A percentile compares a stretch with the other conserved stretches of the same genome.
Conservation (phyloP, 2,797 vertebrate genomes). For the Micromesistius poutassou region DNA sequence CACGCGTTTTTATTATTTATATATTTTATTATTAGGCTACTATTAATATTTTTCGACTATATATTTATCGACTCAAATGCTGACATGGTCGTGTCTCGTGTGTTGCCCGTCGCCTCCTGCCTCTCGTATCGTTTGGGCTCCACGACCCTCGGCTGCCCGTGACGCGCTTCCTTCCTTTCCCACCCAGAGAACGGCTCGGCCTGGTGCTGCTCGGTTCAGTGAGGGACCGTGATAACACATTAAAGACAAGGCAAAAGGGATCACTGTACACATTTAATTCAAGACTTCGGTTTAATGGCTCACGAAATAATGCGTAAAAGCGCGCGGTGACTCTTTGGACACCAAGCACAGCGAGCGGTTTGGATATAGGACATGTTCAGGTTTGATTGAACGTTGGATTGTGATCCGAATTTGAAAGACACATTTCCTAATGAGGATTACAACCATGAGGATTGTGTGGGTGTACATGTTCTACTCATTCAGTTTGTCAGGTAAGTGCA, state of each 20-base stretch:
- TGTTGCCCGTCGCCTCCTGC: not conserved
- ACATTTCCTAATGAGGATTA: conserved; percentile 40
- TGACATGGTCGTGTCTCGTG: not conserved
- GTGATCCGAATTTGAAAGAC: conserved; percentile 19
- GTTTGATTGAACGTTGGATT: conserved; percentile 6
- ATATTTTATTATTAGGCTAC: too few species aligned
- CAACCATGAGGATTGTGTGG: conserved; percentile 53
- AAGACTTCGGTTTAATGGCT: not conserved
- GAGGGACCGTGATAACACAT: not conserved
- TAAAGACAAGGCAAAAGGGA: not conserved
- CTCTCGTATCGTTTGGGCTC: conserved; percentile 43
- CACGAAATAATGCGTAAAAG: conserved; percentile 63
- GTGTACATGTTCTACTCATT: conserved; percentile 54
- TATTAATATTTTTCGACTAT: too few species aligned
- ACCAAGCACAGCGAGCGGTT: conserved; percentile 17
- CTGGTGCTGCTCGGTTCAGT: not conserved
- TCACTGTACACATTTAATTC: not conserved
- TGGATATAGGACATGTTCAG: conserved; percentile 41
- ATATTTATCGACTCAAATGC: too few species aligned
- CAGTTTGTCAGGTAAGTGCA: conserved; percentile 65
- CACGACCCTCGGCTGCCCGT: conserved; percentile 58
- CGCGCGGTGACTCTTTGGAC: conserved; percentile 45
- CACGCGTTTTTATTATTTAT: too few species aligned
- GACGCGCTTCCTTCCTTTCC: conserved; percentile 83
- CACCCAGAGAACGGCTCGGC: conserved; percentile 61